These are phyloP conservation scores for Euzophera pinguis DNA, from an alignment of 2,888 invertebrate species.

Conservation along the genomic window DNA sequence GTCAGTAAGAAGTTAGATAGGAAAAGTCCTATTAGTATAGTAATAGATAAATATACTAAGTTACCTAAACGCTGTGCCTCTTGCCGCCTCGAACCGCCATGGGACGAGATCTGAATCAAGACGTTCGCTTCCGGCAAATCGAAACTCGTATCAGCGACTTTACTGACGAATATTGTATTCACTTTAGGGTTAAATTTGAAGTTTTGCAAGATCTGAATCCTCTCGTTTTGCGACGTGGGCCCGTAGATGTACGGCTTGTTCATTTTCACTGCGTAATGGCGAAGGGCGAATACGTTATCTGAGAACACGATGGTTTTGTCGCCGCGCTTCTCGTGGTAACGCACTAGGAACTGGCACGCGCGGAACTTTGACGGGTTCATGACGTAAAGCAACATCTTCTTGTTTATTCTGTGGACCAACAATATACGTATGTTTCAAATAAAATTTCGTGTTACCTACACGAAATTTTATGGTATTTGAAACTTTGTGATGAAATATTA, in stretches of 20 bases:
- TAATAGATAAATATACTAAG: not conserved
- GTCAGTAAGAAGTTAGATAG: too few species aligned
- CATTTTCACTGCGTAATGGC: slow-evolving; percentile 98
- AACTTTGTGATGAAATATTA: too few species aligned
- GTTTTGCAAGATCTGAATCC: slow-evolving; percentile 98
- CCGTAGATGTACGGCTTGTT: slow-evolving; percentile 99
- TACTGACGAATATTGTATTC: slow-evolving; percentile 99
- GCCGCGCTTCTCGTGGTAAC: slow-evolving; percentile 93
- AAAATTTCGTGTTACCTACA: too few species aligned
- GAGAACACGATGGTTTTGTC: slow-evolving; percentile 99
- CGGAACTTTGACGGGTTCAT: slow-evolving; percentile 99
- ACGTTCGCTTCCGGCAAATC: slow-evolving; percentile 99
- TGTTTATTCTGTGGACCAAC: slow-evolving; percentile 83
- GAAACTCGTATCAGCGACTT: slow-evolving; percentile 99
- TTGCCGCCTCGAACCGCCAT: slow-evolving; percentile 98
- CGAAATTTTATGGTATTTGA: too few species aligned
- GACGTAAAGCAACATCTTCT: slow-evolving; percentile 95
- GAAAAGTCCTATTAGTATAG: too few species aligned
- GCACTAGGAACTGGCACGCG: slow-evolving; percentile 96
- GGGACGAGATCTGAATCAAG: slow-evolving; percentile 98
- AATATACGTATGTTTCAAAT: not conserved
- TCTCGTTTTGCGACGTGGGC: slow-evolving; percentile 96
- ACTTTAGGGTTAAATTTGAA: slow-evolving; percentile 99
- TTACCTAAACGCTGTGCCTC: slow-evolving; percentile 96
- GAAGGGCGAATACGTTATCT: slow-evolving; percentile 98